Evolutionary conservation across 2,888 invertebrate genomes (phyloP).

Genomic region (Ametastegia equiseti): DNA sequence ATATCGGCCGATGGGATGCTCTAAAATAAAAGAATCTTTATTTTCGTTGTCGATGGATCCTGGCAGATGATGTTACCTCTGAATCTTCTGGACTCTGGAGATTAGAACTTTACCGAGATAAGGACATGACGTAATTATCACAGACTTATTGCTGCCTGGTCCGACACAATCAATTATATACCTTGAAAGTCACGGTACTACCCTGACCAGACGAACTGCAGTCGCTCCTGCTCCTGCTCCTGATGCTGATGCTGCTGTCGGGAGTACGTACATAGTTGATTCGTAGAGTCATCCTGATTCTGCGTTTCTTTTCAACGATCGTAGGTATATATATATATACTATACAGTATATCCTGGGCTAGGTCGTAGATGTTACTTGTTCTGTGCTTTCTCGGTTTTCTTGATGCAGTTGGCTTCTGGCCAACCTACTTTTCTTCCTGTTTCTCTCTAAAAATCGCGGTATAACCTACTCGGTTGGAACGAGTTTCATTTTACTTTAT

Average conservation of each 20-base stretch:
- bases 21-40: conserved; percentile 60
- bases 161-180: conserved; percentile 50
- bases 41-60: not conserved
- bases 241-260: conserved; percentile 10
- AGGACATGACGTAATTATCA: conserved; percentile 49
- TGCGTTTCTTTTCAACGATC: conserved; percentile 34
- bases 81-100: not conserved
- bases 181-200: conserved; percentile 41
- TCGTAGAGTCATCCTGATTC: conserved; percentile 39
- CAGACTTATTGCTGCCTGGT: conserved; percentile 48
- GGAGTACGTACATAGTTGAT: not conserved
- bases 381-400: conserved; percentile 2
- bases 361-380: not conserved
- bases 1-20: conserved; percentile 60
- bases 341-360: conserved; percentile 28
- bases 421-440: conserved; percentile 23
- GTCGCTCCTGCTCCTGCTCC: not conserved
- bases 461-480: conserved; percentile 23
- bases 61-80: not conserved
- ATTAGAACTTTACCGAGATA: not conserved
- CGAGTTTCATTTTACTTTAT: not conserved
- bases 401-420: conserved; percentile 30
- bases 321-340: too few species aligned
- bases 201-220: conserved; percentile 14
- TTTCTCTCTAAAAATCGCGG: conserved; percentile 28